Evolutionary conservation across 2,797 vertebrate species (phyloP), one percentile per base, ranked within the genome.

Genomic region (Pangasius sanitwongsei): DNA sequence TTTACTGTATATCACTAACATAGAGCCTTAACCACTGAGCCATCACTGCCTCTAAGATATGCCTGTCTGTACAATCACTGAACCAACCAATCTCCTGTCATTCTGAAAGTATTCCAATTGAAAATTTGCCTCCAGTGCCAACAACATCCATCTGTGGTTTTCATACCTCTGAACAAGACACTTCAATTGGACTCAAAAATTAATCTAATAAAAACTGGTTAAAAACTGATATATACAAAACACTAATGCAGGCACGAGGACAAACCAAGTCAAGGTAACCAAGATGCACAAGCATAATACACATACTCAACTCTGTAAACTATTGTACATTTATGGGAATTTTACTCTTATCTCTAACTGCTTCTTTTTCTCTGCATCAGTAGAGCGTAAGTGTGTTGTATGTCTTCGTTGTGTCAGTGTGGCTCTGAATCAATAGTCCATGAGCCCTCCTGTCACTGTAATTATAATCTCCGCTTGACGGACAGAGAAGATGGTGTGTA

Each of bases 351-450:
- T 48, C 25, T 18, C 34, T 25, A 75, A 77, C 28, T 15, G 87
- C 91, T 81, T 55, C 1, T 28, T 89, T 87, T 84, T 74, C 13
- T 86, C 83, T 87, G 70, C 89, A 94, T 94, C 93, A 90, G 93
- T 95, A 94, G 74, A 72, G 77, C 55, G 11, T 84, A 57, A 8
- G 61, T 37, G 48, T 59, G 37, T 78, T 82, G 4, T 81, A 75
- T 86, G 41, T 89, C 69, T 83, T 81, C 20, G 9, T 75, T 88
- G 48, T 90, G 57, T 83, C 61, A 63, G 50, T 89, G 50, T 85
- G 55, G 88, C 88, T 88, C 75, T 87, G 69, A 88, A 89, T 92
- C 90, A 91, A 80, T 89, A 84, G 86, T 88, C 83, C 78, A 61
- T 53, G 50, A 50, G 70, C 53, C 44, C 85, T 70, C 69, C 69